These are phyloP conservation scores for Tetramorium bicarinatum DNA, from an alignment of 2,888 invertebrate species.

Conservation along the genomic window DNA sequence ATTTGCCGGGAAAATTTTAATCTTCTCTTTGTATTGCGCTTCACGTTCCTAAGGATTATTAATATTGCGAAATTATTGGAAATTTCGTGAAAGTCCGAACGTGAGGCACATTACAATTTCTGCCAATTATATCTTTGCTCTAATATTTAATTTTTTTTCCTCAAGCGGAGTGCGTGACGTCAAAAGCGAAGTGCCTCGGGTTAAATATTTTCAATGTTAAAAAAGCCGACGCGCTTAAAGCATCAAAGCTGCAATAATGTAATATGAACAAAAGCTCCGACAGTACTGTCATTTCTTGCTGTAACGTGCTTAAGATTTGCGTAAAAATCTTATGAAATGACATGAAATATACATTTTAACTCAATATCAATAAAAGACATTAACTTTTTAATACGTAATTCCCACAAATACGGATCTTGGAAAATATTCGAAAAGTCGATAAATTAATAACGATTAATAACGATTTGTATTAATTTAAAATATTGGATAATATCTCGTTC, in stretches of 20 bases:
- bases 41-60: neutral
- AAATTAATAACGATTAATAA: neutral
- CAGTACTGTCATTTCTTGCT: slow-evolving; percentile 25
- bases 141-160: slow-evolving; percentile 2
- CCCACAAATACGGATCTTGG: neutral
- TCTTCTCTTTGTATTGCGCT: neutral
- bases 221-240: slow-evolving; percentile 63
- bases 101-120: neutral
- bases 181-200: slow-evolving; percentile 45
- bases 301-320: slow-evolving; percentile 16
- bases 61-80: neutral
- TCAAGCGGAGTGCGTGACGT: slow-evolving; percentile 38
- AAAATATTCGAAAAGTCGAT: neutral
- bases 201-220: slow-evolving; percentile 46
- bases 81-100: neutral
- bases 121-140: neutral
- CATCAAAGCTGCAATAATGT: slow-evolving; percentile 60
- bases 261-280: slow-evolving; percentile 17
- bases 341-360: neutral
- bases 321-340: no score
- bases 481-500: neutral
- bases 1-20: neutral
- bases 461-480: neutral
- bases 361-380: neutral
- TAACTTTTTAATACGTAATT: neutral